Conservation (phyloP, 2,113 vertebrate genomes). For the Porphyrio hochstetteri region DNA sequence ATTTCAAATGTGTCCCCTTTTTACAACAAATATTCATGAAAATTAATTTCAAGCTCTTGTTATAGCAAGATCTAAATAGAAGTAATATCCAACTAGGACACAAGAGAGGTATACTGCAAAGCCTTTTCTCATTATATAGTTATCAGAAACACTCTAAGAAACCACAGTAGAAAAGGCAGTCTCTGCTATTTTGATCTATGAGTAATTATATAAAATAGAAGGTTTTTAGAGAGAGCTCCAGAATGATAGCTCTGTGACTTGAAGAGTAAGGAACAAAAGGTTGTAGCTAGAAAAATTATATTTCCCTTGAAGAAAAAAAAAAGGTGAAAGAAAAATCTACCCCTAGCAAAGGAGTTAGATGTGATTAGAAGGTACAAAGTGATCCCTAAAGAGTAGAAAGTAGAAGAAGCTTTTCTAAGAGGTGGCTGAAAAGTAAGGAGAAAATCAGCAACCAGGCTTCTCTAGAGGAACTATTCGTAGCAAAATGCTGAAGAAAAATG, state of each 20-base stretch:
- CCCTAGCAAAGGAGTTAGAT: background rate
- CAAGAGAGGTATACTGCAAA: background rate
- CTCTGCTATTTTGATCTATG: background rate
- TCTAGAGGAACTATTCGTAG: background rate
- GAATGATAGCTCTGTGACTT: background rate
- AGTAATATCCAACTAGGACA: background rate
- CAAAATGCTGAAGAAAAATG: background rate
- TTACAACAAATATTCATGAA: background rate
- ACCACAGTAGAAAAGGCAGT: background rate
- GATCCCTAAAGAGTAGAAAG: background rate
- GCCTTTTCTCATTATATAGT: background rate
- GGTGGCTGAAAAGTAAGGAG: background rate
- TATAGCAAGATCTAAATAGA: background rate
- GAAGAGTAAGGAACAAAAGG: background rate
- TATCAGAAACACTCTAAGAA: background rate
- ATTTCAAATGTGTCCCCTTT: background rate
- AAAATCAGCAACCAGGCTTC: background rate
- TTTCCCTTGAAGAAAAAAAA: background rate
- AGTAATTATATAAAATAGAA: background rate
- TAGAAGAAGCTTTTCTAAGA: background rate
- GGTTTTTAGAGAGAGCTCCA: background rate
- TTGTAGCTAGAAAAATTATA: background rate
- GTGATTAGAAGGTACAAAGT: background rate
- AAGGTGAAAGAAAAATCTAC: background rate
- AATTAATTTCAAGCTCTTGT: slow-evolving; percentile 27